Percentiles rank a stretch among this genome's conserved stretches.
Conservation (phyloP, 53 echinoderm and acorn worm genomes). For the Echinometra lucunter region DNA sequence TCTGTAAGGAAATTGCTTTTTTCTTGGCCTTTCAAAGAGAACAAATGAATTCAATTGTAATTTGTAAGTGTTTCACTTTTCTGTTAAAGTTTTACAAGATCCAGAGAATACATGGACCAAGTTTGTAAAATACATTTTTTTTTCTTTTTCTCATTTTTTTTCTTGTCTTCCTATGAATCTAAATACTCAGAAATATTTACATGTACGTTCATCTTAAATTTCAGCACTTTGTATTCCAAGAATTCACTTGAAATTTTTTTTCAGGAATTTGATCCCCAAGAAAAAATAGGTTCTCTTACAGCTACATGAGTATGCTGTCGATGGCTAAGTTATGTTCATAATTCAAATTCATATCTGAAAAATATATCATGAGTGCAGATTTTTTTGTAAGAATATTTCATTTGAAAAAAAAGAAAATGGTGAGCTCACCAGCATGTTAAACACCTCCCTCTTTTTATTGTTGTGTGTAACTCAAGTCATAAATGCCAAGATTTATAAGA, state of each 20-base stretch:
- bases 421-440: too few relatives aligned
- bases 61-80: slow-evolving; percentile 19
- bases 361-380: too few relatives aligned
- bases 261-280: too few relatives aligned
- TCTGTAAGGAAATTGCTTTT: not conserved
- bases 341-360: too few relatives aligned
- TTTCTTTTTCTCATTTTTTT: not conserved
- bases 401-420: too few relatives aligned
- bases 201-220: not conserved
- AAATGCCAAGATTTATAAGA: not conserved
- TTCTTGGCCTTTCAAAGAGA: not conserved
- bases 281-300: too few relatives aligned
- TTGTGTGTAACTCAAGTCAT: not conserved
- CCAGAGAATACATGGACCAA: not conserved
- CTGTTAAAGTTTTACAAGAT: not conserved
- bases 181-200: not conserved
- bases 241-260: not conserved
- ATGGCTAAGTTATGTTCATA: too few relatives aligned
- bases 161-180: not conserved
- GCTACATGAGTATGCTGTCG: too few relatives aligned
- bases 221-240: not conserved
- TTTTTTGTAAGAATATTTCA: too few relatives aligned
- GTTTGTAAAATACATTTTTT: not conserved
- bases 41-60: not conserved
- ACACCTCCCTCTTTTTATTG: too few relatives aligned